These are phyloP conservation scores for Chaetorhynchus papuensis DNA, from an alignment of 2,113 vertebrate species.

Conservation along the genomic window DNA sequence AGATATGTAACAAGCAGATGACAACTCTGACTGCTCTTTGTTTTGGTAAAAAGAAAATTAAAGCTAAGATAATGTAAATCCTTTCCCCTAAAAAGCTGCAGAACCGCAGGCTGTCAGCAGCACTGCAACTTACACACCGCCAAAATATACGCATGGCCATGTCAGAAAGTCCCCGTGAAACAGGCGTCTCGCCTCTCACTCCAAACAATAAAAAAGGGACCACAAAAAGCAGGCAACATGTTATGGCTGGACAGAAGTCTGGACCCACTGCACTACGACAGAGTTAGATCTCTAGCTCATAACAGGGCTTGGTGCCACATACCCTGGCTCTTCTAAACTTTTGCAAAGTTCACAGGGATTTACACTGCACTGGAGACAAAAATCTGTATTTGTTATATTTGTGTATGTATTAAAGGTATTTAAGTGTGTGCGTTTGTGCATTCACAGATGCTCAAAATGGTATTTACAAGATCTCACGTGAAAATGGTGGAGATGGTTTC, in stretches of 20 bases:
- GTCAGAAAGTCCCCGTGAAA: neutral
- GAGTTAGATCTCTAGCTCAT: neutral
- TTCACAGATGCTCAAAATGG: neutral
- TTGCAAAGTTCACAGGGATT: neutral
- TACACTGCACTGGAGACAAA: neutral
- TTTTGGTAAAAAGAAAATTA: conserved; percentile 48
- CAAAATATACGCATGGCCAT: neutral
- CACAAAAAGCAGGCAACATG: neutral
- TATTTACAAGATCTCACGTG: neutral
- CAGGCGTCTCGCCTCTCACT: neutral
- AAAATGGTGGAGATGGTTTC: neutral
- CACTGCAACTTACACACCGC: neutral
- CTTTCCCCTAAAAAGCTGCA: conserved; percentile 19
- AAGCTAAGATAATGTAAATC: conserved; percentile 45
- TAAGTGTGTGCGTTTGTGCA: no score
- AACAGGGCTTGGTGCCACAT: fast-evolving
- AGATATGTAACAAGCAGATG: conserved; percentile 31
- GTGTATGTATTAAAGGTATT: neutral
- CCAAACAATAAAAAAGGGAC: neutral
- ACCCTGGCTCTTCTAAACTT: neutral
- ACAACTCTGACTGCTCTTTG: conserved; percentile 49
- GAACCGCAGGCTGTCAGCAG: neutral
- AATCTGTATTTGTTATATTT: neutral
- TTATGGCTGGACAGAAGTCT: neutral
- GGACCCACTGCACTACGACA: neutral